Conservation (phyloP, 2,888 invertebrate genomes). For the Nebria salina region DNA sequence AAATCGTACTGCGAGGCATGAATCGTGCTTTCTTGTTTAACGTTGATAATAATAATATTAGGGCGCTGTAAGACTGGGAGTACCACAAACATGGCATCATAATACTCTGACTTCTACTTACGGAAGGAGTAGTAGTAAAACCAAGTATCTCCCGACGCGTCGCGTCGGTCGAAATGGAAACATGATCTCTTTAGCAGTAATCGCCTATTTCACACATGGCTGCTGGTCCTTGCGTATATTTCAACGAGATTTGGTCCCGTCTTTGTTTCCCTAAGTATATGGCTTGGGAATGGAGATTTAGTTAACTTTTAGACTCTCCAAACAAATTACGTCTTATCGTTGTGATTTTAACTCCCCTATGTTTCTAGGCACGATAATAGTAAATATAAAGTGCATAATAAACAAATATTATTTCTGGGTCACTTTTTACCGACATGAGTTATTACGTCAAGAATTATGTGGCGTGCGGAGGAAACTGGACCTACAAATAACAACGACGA, state of each 20-base stretch:
- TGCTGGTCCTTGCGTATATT: not conserved
- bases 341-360: no score
- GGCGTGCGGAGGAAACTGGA: not conserved
- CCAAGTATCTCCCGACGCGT: not conserved
- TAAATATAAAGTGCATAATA: not conserved
- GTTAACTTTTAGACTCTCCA: no score
- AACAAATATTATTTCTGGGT: not conserved
- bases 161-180: not conserved
- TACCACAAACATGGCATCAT: not conserved
- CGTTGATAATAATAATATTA: not conserved
- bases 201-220: not conserved
- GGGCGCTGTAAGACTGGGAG: not conserved
- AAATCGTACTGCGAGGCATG: not conserved
- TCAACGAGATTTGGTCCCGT: not conserved
- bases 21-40: not conserved
- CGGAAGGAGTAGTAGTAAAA: not conserved
- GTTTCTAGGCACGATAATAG: not conserved
- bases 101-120: not conserved
- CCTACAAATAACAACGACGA: not conserved
- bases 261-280: not conserved
- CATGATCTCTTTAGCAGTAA: slow-evolving; percentile 1
- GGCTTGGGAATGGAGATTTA: no score
- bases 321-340: no score
- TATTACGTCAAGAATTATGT: not conserved
- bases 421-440: not conserved